Evolutionary conservation across 2,797 vertebrate species (phyloP), one percentile per base, ranked within the genome.

Genomic region (Peromyscus eremicus): DNA sequence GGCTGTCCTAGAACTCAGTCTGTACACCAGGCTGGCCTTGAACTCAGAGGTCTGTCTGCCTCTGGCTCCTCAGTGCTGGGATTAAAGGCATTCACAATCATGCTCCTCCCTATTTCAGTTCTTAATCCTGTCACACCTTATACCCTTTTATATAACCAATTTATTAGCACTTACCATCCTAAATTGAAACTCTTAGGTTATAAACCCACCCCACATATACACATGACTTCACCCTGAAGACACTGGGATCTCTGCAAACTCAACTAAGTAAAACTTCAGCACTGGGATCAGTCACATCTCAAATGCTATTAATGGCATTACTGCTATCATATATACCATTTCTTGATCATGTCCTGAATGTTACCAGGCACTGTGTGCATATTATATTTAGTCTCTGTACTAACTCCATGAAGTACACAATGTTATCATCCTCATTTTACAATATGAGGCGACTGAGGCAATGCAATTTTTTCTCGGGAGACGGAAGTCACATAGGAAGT

Each of bases 181-280:
- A 87, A 93, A 84, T 75, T 66, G n/a, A 97, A 79, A 92, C 76
- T 88, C n/a, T 73, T 62, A 88, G 82, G 73, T 92, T 89, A 68
- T 68, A 62, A 92, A 83, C 9, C 21, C 57, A 57, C 49, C 11
- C 37, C 62, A 66, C 66, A 46, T 17, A 57, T 73, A 82, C 40
- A 83, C 23, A 49, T 49, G 73, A 46, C 84, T 88, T 81, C 55
- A 95, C n/a, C 40, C 55, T 76, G 34, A 96, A 96, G 77, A 86
- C 52, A 52, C 29, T 68, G 40, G 75, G 37, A 77, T 66, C 46
- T 84, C 73, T 93, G 55, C 34, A 62, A 79, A 92, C 66, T 91
- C 55, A 92, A 68, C 57, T 52, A 76, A 64, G 57, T 89, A 75
- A 92, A 84, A 86, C 21, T 85, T 83, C 21, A 75, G 6, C 68